Evolutionary conservation across 2,888 invertebrate species (phyloP).

Genomic region (Nemoura dubitans): DNA sequence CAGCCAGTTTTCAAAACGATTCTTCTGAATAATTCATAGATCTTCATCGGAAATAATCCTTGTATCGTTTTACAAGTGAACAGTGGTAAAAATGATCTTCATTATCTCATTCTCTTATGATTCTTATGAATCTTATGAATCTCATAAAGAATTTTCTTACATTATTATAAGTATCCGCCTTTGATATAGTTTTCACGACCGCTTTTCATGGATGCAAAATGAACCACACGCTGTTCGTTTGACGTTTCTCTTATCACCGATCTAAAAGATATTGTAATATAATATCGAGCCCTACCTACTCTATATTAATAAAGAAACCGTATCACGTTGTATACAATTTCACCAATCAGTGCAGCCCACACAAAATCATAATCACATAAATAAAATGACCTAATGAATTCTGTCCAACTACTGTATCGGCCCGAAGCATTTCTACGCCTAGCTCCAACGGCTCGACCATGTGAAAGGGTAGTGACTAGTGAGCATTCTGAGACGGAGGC

Average conservation of each 20-base stretch:
- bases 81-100: constrained; percentile 5
- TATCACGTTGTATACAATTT: not conserved
- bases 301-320: not conserved
- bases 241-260: not conserved
- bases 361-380: constrained; percentile 23
- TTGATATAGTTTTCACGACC: not conserved
- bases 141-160: not conserved
- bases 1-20: constrained; percentile 23
- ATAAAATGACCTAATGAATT: constrained; percentile 26
- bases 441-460: not conserved
- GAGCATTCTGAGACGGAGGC: not conserved
- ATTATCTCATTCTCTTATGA: constrained; percentile 18
- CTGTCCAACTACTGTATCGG: not conserved
- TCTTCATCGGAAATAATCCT: constrained; percentile 14
- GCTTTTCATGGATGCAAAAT: not conserved
- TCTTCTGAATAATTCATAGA: constrained; percentile 37
- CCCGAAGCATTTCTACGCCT: not conserved
- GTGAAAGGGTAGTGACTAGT: constrained; percentile 24
- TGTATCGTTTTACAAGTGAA: constrained; percentile 24
- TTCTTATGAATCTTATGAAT: not conserved
- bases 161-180: not conserved
- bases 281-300: not conserved
- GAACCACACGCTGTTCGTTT: not conserved
- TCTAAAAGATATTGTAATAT: not conserved
- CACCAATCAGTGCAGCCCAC: constrained; percentile 1